phyloP scores from a whole-genome alignment of 2,888 invertebrate species.

The Orthonevra nobilis region DNA sequence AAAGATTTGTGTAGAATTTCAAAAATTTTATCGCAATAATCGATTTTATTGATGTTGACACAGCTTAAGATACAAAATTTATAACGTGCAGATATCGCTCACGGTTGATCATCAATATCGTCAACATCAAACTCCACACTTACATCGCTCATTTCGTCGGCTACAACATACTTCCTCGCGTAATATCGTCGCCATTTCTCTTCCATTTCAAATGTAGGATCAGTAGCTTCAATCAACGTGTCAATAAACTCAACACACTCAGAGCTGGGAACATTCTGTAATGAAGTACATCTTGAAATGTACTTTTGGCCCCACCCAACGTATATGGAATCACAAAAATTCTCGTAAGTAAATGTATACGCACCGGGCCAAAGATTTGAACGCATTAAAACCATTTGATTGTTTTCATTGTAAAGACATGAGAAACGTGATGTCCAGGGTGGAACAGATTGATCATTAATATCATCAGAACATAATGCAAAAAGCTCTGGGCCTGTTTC shows the following conservation, averaged over 20 bases:
- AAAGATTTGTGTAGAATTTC: conserved; percentile 1
- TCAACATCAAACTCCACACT: conserved; percentile 71
- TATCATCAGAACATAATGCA: conserved; percentile 73
- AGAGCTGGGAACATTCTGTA: conserved; percentile 84
- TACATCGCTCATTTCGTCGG: conserved; percentile 81
- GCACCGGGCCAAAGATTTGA: conserved; percentile 95
- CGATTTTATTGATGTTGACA: no score
- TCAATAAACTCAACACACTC: conserved; percentile 88
- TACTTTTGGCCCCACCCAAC: conserved; percentile 91
- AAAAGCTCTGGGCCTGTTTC: conserved; percentile 81
- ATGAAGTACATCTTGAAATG: conserved; percentile 85
- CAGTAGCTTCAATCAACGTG: conserved; percentile 89
- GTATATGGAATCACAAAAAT: conserved; percentile 86
- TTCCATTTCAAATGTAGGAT: conserved; percentile 91
- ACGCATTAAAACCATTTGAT: conserved; percentile 85
- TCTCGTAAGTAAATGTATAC: conserved; percentile 85
- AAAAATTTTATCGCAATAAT: no score
- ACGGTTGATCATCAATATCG: conserved; percentile 1
- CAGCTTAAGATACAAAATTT: no score
- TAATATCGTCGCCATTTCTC: conserved; percentile 85
- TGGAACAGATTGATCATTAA: conserved; percentile 76
- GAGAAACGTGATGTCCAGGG: conserved; percentile 87
- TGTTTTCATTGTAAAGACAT: conserved; percentile 83
- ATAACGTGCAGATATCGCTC: no score
- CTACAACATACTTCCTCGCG: conserved; percentile 79